These are phyloP conservation scores for Poecilobothrus nobilitatus DNA, from an alignment of 2,888 invertebrate genomes.

Conservation along the genomic window DNA sequence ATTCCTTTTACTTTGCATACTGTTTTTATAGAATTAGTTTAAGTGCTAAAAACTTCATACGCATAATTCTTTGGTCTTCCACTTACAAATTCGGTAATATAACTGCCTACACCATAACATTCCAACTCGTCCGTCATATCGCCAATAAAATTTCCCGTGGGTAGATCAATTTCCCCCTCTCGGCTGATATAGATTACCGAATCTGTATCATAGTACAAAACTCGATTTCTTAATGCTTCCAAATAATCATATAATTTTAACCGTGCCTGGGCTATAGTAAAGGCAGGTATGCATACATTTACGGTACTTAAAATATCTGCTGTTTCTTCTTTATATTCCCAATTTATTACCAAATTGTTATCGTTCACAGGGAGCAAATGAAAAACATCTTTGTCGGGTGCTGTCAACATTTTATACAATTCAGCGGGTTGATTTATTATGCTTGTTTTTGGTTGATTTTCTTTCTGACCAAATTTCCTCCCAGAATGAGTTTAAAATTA, in stretches of 20 bases:
- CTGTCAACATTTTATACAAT: neutral
- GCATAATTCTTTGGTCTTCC: too few species aligned
- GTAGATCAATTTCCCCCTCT: too few species aligned
- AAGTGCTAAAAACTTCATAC: too few species aligned
- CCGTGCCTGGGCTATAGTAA: neutral
- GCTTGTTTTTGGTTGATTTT: too few species aligned
- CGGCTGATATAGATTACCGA: too few species aligned
- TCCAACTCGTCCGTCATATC: too few species aligned
- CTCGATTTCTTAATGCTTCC: neutral
- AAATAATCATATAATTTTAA: neutral
- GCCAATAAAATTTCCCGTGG: too few species aligned
- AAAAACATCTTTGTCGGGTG: neutral
- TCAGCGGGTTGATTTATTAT: neutral
- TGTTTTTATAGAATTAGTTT: too few species aligned
- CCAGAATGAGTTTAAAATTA: neutral
- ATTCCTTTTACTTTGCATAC: too few species aligned
- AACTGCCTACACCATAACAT: too few species aligned
- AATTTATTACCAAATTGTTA: neutral
- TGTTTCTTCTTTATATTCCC: neutral
- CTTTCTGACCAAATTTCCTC: too few species aligned
- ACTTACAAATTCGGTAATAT: too few species aligned
- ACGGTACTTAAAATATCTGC: neutral
- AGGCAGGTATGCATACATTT: neutral
- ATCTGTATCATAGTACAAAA: neutral
- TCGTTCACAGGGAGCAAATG: neutral